phyloP scores from a whole-genome alignment of 2,888 invertebrate genomes.

The Drosophila meridionalis region DNA sequence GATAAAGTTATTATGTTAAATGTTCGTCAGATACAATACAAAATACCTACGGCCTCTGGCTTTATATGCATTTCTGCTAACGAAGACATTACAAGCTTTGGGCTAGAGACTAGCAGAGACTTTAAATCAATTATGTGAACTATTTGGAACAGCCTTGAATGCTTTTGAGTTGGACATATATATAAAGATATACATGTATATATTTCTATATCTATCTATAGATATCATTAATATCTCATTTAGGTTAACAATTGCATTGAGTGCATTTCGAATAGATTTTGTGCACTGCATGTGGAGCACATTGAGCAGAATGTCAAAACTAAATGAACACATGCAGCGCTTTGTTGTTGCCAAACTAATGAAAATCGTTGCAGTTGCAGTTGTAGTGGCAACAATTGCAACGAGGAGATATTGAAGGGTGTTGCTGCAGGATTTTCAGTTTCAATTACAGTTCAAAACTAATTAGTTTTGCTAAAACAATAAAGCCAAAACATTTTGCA shows the following conservation, averaged over 20 bases:
- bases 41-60: background rate
- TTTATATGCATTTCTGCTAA: background rate
- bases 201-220: background rate
- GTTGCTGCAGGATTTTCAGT: constrained; percentile 36
- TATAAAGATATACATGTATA: background rate
- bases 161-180: background rate
- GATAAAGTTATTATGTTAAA: background rate
- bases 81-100: background rate
- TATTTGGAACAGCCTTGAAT: background rate
- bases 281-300: background rate
- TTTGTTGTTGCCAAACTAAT: constrained; percentile 17
- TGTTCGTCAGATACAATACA: background rate
- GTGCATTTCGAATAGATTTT: background rate
- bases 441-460: constrained; percentile 72
- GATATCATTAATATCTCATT: background rate
- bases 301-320: background rate
- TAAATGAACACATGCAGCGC: constrained; percentile 13
- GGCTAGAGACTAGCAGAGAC: background rate
- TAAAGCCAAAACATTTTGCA: constrained; percentile 65
- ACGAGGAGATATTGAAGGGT: background rate
- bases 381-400: background rate
- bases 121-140: background rate
- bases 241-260: constrained; percentile 10
- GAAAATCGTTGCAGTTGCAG: constrained; percentile 14
- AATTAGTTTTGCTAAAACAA: constrained; percentile 76